Percentiles rank a stretch among this genome's conserved stretches.
Conservation (phyloP, 2,888 invertebrate genomes). For the Apamea epomidion region DNA sequence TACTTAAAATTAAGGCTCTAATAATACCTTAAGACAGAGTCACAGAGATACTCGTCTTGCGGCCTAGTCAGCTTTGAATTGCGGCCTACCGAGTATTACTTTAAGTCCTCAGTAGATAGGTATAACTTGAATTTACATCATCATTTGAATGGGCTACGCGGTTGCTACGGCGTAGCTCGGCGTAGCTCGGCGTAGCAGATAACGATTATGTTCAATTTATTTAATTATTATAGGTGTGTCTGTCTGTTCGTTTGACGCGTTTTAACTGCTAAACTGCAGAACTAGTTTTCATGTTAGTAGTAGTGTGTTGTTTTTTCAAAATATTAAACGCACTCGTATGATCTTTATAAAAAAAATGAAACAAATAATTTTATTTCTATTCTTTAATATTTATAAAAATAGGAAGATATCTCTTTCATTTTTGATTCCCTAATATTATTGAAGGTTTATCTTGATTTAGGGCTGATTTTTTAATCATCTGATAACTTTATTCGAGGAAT, state of each 20-base stretch:
- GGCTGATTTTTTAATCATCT: no score
- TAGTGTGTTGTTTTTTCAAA: not conserved
- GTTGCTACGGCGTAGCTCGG: constrained; percentile 40
- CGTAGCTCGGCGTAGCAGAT: constrained; percentile 15
- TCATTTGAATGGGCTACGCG: constrained; percentile 1
- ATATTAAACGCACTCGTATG: no score
- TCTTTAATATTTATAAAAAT: no score
- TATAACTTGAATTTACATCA: not conserved
- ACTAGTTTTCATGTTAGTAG: not conserved
- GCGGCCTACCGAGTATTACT: constrained; percentile 34
- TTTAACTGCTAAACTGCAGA: not conserved
- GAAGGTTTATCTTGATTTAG: no score
- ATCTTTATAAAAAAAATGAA: no score
- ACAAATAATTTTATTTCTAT: no score
- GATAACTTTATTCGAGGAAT: no score
- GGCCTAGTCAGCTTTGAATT: constrained; percentile 38
- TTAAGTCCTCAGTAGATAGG: constrained; percentile 7
- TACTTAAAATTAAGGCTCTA: constrained; percentile 6
- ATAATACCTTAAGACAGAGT: constrained; percentile 32
- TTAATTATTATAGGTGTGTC: not conserved
- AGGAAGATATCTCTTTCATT: no score
- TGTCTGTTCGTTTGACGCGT: not conserved
- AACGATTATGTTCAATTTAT: not conserved
- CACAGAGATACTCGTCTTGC: constrained; percentile 22
- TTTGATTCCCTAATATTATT: no score